These are phyloP conservation scores for Zelostemma sp. DNA, from an alignment of 1,140 invertebrate species.

Conservation along the genomic window DNA sequence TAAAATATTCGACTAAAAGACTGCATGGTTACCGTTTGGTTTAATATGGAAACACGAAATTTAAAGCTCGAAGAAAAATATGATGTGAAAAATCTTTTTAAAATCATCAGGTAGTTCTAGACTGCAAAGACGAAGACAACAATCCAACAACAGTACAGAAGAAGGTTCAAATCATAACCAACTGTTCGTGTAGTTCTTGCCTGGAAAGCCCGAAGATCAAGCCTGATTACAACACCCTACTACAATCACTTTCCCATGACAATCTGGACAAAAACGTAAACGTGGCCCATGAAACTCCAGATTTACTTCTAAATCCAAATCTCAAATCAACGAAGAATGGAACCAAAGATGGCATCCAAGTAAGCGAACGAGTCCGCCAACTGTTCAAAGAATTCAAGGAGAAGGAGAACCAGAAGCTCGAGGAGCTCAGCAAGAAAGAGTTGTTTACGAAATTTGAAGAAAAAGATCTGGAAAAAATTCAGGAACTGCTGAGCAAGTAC, in stretches of 20 bases:
- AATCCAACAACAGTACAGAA: constrained; percentile 72
- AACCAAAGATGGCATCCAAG: constrained; percentile 54
- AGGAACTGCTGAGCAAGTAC: constrained; percentile 59
- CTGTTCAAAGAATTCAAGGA: constrained; percentile 62
- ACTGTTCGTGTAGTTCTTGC: constrained; percentile 76
- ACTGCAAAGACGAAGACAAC: constrained; percentile 72
- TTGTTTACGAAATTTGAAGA: constrained; percentile 58
- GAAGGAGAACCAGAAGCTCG: constrained; percentile 56
- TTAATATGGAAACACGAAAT: too few species aligned
- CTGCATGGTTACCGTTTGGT: too few species aligned
- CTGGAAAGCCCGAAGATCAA: constrained; percentile 66
- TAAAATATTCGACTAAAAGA: too few species aligned
- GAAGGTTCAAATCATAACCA: constrained; percentile 75
- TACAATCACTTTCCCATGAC: constrained; percentile 58
- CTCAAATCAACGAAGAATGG: constrained; percentile 58
- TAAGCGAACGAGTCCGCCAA: constrained; percentile 60
- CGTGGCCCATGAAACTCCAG: constrained; percentile 60
- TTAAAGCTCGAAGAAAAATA: too few species aligned
- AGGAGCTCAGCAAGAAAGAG: constrained; percentile 57
- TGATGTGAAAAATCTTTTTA: too few species aligned
- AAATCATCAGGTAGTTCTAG: constrained; percentile 71
- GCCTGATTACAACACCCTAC: constrained; percentile 61
- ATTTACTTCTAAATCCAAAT: constrained; percentile 63
- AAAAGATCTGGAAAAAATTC: constrained; percentile 59
- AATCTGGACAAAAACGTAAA: constrained; percentile 62